phyloP scores from a whole-genome alignment of 1,140 invertebrate species.

The Papilio dardanus region DNA sequence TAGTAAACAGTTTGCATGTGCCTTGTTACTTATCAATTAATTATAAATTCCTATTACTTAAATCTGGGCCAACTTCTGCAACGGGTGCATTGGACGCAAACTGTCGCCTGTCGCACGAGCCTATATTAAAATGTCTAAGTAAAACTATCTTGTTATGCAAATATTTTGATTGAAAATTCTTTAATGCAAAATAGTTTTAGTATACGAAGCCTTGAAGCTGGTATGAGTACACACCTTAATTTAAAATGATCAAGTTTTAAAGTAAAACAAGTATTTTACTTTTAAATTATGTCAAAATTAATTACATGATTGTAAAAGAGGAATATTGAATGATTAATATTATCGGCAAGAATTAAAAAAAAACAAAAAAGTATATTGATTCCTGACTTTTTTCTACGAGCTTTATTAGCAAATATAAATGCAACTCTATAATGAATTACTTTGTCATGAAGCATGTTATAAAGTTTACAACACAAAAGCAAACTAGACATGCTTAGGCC shows the following conservation, averaged over 20 bases:
- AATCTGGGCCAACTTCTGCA: constrained; percentile 3
- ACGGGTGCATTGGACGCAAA: not conserved
- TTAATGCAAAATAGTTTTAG: not conserved
- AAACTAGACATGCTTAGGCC: not conserved
- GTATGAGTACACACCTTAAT: not conserved
- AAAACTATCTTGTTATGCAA: constrained; percentile 11
- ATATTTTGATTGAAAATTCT: constrained; percentile 27
- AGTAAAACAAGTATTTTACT: not conserved
- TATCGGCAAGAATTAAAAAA: too few species aligned
- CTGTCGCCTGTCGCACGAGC: not conserved
- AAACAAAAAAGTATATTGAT: too few species aligned
- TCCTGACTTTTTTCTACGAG: too few species aligned
- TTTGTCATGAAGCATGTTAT: too few species aligned
- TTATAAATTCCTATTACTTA: constrained; percentile 18
- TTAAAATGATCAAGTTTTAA: not conserved
- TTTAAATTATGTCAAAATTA: not conserved
- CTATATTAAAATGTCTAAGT: constrained; percentile 4
- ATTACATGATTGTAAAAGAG: too few species aligned
- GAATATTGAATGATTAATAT: too few species aligned
- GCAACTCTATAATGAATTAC: too few species aligned
- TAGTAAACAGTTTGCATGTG: too few species aligned
- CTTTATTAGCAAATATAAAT: too few species aligned
- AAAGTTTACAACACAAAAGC: not conserved
- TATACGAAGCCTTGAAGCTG: not conserved
- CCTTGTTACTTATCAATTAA: too few species aligned